Percentiles rank a stretch among this genome's conserved stretches.
phyloP scores from a whole-genome alignment of 30 jellyfish, hydroid and myxozoan species.

The Pseudorhiza aurosa region DNA sequence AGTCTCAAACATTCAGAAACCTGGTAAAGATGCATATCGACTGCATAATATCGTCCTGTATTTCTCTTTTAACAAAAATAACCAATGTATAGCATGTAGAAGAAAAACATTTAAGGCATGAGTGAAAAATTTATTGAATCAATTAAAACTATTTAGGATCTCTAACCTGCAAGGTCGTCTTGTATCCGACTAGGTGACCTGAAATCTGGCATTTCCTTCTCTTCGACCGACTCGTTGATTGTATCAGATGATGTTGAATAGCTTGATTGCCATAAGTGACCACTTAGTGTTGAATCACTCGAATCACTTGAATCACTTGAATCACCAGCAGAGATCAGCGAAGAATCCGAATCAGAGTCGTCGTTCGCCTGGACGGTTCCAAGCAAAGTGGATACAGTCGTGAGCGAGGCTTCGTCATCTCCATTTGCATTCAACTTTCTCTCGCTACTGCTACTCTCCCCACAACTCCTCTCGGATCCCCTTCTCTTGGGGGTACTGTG shows the following conservation, averaged over 20 bases:
- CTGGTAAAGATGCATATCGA: no score
- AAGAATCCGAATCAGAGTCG: constrained; percentile 4
- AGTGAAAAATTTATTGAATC: background rate
- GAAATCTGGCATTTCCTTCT: constrained; percentile 57
- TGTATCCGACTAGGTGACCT: constrained; percentile 66
- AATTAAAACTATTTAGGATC: background rate
- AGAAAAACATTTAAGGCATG: no score
- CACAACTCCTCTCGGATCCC: no score
- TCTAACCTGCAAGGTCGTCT: constrained; percentile 51
- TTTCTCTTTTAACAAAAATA: no score
- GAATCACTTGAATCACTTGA: constrained; percentile 37
- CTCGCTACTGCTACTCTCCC: background rate
- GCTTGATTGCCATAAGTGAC: constrained; percentile 22
- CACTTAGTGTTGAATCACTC: constrained; percentile 17
- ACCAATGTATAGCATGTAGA: no score
- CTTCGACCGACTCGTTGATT: constrained; percentile 44
- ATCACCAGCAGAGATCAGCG: constrained; percentile 36
- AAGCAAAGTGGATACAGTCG: constrained; percentile 46
- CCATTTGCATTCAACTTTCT: background rate
- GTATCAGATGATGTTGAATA: constrained; percentile 44
- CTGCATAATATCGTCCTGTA: no score
- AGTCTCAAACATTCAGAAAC: no score
- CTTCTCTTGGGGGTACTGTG: background rate
- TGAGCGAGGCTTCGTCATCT: constrained; percentile 42
- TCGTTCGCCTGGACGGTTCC: background rate